A percentile compares a stretch with the other conserved stretches of the same genome.
phyloP scores from a whole-genome alignment of 2,888 invertebrate genomes.

The Parasteatoda lunata region DNA sequence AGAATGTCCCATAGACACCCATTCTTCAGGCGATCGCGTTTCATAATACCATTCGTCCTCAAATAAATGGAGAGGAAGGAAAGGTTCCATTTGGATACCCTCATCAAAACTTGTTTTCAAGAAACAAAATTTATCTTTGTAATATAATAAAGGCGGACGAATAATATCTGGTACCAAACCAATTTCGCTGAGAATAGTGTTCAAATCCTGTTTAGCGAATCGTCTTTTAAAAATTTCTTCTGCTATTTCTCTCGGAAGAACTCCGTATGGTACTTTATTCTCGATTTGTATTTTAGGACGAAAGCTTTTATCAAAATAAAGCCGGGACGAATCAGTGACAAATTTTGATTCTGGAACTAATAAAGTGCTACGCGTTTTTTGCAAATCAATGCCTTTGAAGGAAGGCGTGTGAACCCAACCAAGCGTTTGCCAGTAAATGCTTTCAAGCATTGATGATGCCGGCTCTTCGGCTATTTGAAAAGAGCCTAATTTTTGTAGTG shows the following conservation, averaged over 20 bases:
- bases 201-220: slow-evolving; percentile 16
- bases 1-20: slow-evolving; percentile 38
- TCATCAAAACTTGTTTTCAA: slow-evolving; percentile 3
- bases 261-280: slow-evolving; percentile 38
- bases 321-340: background rate
- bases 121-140: background rate
- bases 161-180: slow-evolving; percentile 9
- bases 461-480: background rate
- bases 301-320: slow-evolving; percentile 30
- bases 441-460: slow-evolving; percentile 23
- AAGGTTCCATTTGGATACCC: slow-evolving; percentile 42
- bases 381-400: slow-evolving; percentile 4
- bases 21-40: slow-evolving; percentile 43
- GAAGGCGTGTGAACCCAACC: slow-evolving; percentile 60
- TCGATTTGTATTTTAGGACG: slow-evolving; percentile 51
- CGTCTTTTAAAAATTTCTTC: slow-evolving; percentile 24
- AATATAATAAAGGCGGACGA: slow-evolving; percentile 19
- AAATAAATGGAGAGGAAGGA: slow-evolving; percentile 46
- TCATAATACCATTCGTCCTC: slow-evolving; percentile 54
- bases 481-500: background rate
- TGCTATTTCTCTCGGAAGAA: slow-evolving; percentile 16
- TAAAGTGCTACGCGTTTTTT: background rate
- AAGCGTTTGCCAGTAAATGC: slow-evolving; percentile 49
- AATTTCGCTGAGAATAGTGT: slow-evolving; percentile 31
- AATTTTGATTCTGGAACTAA: slow-evolving; percentile 6